phyloP scores from a whole-genome alignment of 2,113 vertebrate genomes.

The Etia nguti region DNA sequence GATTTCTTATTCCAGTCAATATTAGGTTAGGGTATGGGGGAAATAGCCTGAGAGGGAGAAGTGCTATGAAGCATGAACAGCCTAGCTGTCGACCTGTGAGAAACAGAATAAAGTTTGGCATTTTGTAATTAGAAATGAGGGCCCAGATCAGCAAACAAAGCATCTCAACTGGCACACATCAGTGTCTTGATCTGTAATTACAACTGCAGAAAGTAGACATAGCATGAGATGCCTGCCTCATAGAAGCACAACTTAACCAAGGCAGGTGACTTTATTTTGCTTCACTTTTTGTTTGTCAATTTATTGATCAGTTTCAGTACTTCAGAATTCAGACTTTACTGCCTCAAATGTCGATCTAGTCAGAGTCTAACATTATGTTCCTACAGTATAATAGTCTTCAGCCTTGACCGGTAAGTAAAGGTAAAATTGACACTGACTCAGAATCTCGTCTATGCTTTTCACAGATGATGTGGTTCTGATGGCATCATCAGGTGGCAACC shows the following conservation, averaged over 20 bases:
- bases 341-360: not conserved
- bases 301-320: not conserved
- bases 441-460: not conserved
- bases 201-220: conserved; percentile 24
- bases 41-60: conserved; percentile 43
- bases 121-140: conserved; percentile 71
- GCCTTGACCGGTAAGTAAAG: not conserved
- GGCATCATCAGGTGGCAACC: not conserved
- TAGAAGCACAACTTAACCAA: not conserved
- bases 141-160: conserved; percentile 52
- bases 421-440: not conserved
- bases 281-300: not conserved
- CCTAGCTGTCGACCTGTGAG: conserved; percentile 45
- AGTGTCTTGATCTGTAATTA: conserved; percentile 15
- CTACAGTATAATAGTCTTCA: not conserved
- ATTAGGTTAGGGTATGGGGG: conserved; percentile 58
- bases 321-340: not conserved
- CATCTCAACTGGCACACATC: conserved; percentile 36
- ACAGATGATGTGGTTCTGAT: not conserved
- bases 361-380: not conserved
- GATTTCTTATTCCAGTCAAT: conserved; percentile 68
- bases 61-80: conserved; percentile 67
- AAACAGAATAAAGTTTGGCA: conserved; percentile 66
- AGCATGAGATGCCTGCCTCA: not conserved
- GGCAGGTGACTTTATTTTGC: not conserved